Percentiles rank a stretch among this genome's conserved stretches.
Evolutionary conservation across 2,797 vertebrate species (phyloP).

Genomic region (Botia almorhae): DNA sequence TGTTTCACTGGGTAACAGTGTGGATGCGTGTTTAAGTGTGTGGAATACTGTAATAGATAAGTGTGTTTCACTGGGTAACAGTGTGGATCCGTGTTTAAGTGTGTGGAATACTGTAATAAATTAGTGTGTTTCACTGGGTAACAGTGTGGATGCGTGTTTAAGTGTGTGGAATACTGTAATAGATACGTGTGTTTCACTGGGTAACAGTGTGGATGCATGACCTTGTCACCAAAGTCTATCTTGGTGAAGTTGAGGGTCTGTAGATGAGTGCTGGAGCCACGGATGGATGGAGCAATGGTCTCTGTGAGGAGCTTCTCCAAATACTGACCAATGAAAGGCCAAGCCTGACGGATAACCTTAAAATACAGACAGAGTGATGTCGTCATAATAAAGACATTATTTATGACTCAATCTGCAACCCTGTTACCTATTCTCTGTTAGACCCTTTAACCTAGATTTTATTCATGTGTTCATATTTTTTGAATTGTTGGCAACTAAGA

Average conservation of each 20-base stretch:
- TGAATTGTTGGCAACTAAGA: no score
- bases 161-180: background rate
- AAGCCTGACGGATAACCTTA: slow-evolving; percentile 88
- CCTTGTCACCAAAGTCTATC: slow-evolving; percentile 92
- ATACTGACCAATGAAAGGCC: slow-evolving; percentile 73
- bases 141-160: no score
- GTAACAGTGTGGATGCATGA: slow-evolving; percentile 58
- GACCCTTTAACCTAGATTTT: background rate
- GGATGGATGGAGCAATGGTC: slow-evolving; percentile 87
- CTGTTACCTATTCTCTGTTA: background rate
- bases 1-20: no score
- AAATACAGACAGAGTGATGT: background rate
- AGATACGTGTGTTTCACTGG: background rate
- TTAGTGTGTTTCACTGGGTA: no score
- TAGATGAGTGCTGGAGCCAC: slow-evolving; percentile 86
- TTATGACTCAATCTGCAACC: background rate
- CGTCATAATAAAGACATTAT: background rate
- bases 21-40: no score
- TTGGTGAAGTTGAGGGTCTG: slow-evolving; percentile 91
- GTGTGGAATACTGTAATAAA: no score
- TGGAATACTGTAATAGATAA: background rate
- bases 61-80: background rate
- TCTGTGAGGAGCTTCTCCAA: slow-evolving; percentile 91
- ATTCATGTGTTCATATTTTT: background rate
- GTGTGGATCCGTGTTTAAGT: background rate